These are phyloP conservation scores for Lochmaea capreae DNA, from an alignment of 2,888 invertebrate genomes.

Conservation along the genomic window DNA sequence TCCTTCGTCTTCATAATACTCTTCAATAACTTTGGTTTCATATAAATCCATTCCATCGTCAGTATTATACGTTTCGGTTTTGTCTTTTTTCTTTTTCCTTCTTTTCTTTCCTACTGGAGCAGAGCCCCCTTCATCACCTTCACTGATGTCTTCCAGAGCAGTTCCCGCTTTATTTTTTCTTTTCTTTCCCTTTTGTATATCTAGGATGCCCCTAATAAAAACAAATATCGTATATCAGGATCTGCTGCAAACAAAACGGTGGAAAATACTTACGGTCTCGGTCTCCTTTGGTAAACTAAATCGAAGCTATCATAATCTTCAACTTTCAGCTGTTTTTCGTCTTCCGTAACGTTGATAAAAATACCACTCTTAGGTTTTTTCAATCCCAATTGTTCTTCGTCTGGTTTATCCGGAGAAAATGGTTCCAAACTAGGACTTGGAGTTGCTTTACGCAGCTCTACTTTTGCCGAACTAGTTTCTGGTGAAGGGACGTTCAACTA, in stretches of 20 bases:
- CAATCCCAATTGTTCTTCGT: conserved; percentile 52
- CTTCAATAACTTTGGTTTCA: conserved; percentile 40
- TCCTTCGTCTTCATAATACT: conserved; percentile 37
- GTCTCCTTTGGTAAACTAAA: conserved; percentile 52
- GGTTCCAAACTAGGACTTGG: conserved; percentile 51
- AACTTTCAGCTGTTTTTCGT: conserved; percentile 1
- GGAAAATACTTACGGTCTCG: conserved; percentile 46
- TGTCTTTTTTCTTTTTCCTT: conserved; percentile 38
- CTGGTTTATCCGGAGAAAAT: conserved; percentile 57
- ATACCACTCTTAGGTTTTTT: conserved; percentile 62
- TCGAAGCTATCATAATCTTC: conserved; percentile 57
- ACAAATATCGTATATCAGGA: not conserved
- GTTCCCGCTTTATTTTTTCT: conserved; percentile 12
- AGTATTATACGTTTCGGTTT: conserved; percentile 34
- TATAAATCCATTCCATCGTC: conserved; percentile 41
- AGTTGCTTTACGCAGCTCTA: conserved; percentile 56
- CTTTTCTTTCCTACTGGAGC: conserved; percentile 26
- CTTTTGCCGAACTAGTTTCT: conserved; percentile 58
- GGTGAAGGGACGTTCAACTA: conserved; percentile 60
- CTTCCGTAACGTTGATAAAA: conserved; percentile 55
- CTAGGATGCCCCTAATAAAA: not conserved
- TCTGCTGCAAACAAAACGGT: not conserved
- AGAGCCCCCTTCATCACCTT: conserved; percentile 34
- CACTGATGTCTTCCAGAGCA: conserved; percentile 35
- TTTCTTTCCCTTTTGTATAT: conserved; percentile 6